Conservation (phyloP, 2,888 invertebrate genomes). For the Ariolimax columbianus region DNA sequence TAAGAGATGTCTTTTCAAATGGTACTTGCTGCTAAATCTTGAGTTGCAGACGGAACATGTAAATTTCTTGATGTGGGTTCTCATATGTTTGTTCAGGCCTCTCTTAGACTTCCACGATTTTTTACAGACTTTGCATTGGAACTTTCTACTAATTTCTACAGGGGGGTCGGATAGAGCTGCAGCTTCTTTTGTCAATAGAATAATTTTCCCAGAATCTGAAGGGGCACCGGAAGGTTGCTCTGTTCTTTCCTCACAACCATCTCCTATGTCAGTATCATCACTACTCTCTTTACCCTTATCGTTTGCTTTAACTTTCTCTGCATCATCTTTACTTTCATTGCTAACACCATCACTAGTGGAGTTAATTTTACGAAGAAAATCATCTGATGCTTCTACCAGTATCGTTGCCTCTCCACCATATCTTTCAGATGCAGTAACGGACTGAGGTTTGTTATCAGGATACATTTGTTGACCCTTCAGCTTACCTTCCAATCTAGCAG, state of each 20-base stretch:
- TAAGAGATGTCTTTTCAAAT: constrained; percentile 10
- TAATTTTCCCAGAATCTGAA: neutral
- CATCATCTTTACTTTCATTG: neutral
- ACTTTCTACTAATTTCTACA: neutral
- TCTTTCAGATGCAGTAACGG: neutral
- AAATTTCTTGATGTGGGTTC: constrained; percentile 13
- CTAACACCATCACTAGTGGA: neutral
- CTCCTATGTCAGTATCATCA: neutral
- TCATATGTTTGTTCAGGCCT: constrained; percentile 26
- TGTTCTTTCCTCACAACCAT: neutral
- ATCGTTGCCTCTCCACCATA: neutral
- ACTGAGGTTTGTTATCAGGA: neutral
- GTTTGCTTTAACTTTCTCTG: neutral
- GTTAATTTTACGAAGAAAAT: neutral
- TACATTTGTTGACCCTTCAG: neutral
- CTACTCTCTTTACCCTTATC: neutral
- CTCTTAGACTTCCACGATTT: neutral
- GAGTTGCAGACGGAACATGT: neutral
- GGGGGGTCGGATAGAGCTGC: neutral
- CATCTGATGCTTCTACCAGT: neutral
- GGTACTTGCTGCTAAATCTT: neutral
- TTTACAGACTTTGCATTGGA: constrained; percentile 17
- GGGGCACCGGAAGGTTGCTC: neutral
- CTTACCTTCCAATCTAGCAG: neutral
- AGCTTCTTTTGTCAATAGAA: neutral